Evolutionary conservation across 2,888 invertebrate genomes (phyloP), one percentile per base, ranked within the genome.

Genomic region (Troilus luridus): DNA sequence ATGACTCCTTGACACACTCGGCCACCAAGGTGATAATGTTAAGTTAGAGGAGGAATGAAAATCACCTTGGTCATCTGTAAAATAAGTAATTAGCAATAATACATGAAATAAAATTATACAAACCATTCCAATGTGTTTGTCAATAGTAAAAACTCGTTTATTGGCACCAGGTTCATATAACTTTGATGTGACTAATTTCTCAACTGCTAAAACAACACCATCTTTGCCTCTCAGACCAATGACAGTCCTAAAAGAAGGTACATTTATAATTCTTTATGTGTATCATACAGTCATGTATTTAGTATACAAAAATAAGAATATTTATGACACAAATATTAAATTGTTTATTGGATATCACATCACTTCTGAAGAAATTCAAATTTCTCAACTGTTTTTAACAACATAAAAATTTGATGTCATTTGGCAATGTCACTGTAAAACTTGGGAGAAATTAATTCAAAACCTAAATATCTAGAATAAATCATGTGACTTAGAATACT

Each of bases 181-280:
- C 94, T 98, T 98, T 8, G 99, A 99, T 41, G 98, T 97, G 0
- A 99, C 97, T 91, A 99, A 95, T 95, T 99, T 99, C 94, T 99
- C 99, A 0, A 99, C 98, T 0, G 98, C 99, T 94, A 99, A 97
- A 10, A 99, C 98, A 8, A 99, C 97, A 91, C 99, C 98, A 95
- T 99, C 98, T 94, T 98, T 99, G 56, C 99, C 99, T 93, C 98
- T 95, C 10, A 99, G 95, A 0, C 97, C 99, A 92, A 99, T 97
- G 21, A 98, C 98, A 92, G 99, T 99, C 17, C 96, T 96, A 93
- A 59, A 94, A 94, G 85, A 91, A 27, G 81, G 88, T 17, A 67
- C 60, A 41, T 41, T 41, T 41, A 41, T 41, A 3, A 41, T 41
- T 41, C 5, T 41, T 41, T 41, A 41, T 41, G 41, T 41, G 1